Conservation (phyloP, 2,797 vertebrate genomes). For the Ctenopoma kingsleyae region DNA sequence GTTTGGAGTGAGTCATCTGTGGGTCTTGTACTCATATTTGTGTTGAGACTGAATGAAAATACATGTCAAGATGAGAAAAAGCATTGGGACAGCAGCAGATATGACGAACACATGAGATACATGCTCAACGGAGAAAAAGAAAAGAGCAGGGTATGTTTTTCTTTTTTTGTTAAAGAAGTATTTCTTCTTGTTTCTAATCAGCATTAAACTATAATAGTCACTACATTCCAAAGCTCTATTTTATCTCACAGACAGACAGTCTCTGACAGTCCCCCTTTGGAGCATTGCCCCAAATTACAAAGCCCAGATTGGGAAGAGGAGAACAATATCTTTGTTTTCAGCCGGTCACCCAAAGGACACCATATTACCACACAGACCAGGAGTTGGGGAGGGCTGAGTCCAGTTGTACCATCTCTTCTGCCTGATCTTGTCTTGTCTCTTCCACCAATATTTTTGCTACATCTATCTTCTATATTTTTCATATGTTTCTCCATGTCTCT, state of each 20-base stretch:
- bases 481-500: background rate
- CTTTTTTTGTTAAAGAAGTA: conserved; percentile 6
- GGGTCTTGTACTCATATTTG: conserved; percentile 6
- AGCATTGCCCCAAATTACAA: conserved; percentile 59
- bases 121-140: background rate
- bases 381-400: conserved; percentile 1
- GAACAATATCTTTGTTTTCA: conserved; percentile 62
- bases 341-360: conserved; percentile 42
- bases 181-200: conserved; percentile 38
- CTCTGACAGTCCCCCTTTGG: conserved; percentile 48
- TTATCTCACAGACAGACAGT: conserved; percentile 58
- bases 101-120: background rate
- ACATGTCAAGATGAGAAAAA: conserved; percentile 7
- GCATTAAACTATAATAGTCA: conserved; percentile 35
- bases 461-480: background rate
- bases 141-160: background rate
- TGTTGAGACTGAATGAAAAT: conserved; percentile 8
- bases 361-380: conserved; percentile 38
- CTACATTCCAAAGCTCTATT: conserved; percentile 34
- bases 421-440: conserved; percentile 20
- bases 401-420: conserved; percentile 24
- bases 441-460: background rate
- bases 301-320: conserved; percentile 52
- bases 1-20: conserved; percentile 21
- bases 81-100: background rate